These are phyloP conservation scores for Brachionus koreanus DNA, from an alignment of 1,140 invertebrate genomes.

Conservation along the genomic window DNA sequence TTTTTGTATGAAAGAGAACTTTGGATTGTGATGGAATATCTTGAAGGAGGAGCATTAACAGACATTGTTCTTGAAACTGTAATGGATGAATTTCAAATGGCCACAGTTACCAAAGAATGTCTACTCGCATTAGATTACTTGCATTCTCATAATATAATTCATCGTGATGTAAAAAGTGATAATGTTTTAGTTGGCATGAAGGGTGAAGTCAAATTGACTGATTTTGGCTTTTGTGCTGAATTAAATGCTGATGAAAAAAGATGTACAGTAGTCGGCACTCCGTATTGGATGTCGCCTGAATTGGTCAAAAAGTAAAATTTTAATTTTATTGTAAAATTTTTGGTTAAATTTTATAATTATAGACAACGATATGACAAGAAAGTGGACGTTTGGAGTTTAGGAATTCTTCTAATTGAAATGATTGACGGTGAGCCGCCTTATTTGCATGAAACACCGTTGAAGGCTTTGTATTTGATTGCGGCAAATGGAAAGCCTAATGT, in stretches of 20 bases:
- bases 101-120: constrained; percentile 62
- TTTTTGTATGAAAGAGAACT: constrained; percentile 55
- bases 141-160: constrained; percentile 46
- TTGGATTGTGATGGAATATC: constrained; percentile 64
- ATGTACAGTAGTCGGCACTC: constrained; percentile 59
- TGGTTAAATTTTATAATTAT: neutral
- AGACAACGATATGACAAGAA: constrained; percentile 57
- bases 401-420: constrained; percentile 60
- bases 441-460: constrained; percentile 56
- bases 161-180: constrained; percentile 59
- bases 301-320: constrained; percentile 48
- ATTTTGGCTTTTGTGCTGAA: constrained; percentile 60
- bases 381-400: constrained; percentile 58
- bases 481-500: constrained; percentile 57
- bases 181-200: constrained; percentile 58
- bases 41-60: constrained; percentile 62
- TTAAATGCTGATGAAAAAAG: constrained; percentile 53
- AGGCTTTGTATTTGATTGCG: constrained; percentile 51
- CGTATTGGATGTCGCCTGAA: constrained; percentile 59
- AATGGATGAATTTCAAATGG: constrained; percentile 60
- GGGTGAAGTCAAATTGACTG: constrained; percentile 56
- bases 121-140: constrained; percentile 72
- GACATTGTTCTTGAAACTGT: constrained; percentile 63
- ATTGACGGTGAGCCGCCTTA: constrained; percentile 59
- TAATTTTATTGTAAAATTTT: neutral